phyloP scores from a whole-genome alignment of 1,140 invertebrate genomes.

The Meloidogyne exigua region DNA sequence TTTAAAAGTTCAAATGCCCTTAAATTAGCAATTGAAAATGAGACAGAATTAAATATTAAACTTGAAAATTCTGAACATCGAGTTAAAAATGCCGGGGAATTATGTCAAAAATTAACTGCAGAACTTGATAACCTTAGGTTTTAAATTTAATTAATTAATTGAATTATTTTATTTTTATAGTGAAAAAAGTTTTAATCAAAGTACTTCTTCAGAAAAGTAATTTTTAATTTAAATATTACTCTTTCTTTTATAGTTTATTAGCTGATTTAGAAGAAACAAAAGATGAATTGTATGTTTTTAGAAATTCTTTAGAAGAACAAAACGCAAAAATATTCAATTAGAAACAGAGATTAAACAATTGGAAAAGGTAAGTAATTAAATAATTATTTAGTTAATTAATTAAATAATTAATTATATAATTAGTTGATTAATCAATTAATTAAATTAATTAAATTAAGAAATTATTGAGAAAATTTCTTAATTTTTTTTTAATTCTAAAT shows the following conservation, averaged over 20 bases:
- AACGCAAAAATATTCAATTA: constrained; percentile 13
- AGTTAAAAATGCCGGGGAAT: constrained; percentile 5
- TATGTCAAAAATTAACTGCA: constrained; percentile 17
- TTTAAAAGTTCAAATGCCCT: neutral
- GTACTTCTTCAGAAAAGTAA: constrained; percentile 13
- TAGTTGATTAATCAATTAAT: too few relatives aligned
- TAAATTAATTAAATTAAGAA: neutral
- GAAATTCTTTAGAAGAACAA: constrained; percentile 10
- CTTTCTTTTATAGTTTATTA: neutral
- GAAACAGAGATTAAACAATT: constrained; percentile 6
- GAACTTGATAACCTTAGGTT: constrained; percentile 31
- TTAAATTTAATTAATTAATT: neutral
- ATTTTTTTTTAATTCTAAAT: too few relatives aligned
- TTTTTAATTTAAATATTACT: neutral
- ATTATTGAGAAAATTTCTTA: too few relatives aligned
- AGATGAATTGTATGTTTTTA: neutral
- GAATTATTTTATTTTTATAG: neutral
- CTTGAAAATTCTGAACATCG: constrained; percentile 21
- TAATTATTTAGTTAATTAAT: too few relatives aligned
- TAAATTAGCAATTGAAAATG: neutral
- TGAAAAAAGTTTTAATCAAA: constrained; percentile 28
- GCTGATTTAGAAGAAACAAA: constrained; percentile 15
- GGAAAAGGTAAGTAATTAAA: constrained; percentile 8
- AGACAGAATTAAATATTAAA: constrained; percentile 9
- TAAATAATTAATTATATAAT: too few relatives aligned